Evolutionary conservation across 2,113 vertebrate species (phyloP), one percentile per base, ranked within the genome.

Genomic region (Ptyas mucosa): DNA sequence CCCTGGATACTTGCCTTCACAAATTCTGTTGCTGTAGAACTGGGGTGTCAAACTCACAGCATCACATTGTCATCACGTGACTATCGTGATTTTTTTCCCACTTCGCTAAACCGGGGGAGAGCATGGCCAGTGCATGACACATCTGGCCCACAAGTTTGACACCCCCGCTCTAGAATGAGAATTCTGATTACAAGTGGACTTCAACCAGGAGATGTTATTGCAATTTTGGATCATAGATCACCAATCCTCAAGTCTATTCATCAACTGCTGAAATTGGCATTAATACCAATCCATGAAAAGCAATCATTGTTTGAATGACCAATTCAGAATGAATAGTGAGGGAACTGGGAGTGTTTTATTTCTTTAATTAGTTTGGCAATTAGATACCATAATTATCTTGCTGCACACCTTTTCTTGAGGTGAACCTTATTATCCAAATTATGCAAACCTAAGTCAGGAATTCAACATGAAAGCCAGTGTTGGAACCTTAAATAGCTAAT

Each of bases 311-410:
- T 93, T 95, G 96, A 94, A 91, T 93, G 93, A 94, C 95, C 95
- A 95, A 93, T 96, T 96, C 95, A 88, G 93, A 94, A 90, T 93
- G 54, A 81, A 93, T 93, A 86, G 49, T n/a, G 55, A 87, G 92
- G 92, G 81, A 96, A 95, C 94, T 95, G 94, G 95, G 95, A 94
- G 95, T 94, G 94, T 91, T 96, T 96, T 95, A 95, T 96, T 96
- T 95, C 95, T 93, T 93, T 90, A 93, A 93, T 93, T 95, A 94
- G 92, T 96, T 96, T 94, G 94, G 95, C 94, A 96, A 96, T 97
- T 96, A 96, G 94, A 93, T 94, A 89, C 95, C 89, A 93, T 96
- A 96, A 90, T 97, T 96, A 96, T 95, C 95, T 94, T 55, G 10
- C 92, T 94, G 90, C 95, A 93, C 51, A 23, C 90, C 34, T 3